A percentile compares a stretch with the other conserved stretches of the same genome.
These are phyloP conservation scores for Ameiurus melas DNA, from an alignment of 2,113 vertebrate species.

Conservation along the genomic window DNA sequence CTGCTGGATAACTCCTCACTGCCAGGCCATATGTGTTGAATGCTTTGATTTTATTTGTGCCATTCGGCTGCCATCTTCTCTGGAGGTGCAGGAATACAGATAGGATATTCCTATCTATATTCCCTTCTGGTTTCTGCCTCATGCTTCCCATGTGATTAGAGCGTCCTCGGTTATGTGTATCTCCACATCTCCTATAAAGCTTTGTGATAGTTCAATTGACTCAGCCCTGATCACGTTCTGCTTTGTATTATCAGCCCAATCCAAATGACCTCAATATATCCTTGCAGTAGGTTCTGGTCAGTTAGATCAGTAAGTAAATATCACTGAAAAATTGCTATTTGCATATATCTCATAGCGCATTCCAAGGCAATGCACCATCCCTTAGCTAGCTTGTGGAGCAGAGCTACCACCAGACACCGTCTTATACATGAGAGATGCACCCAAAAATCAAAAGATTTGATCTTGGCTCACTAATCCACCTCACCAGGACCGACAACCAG, in stretches of 20 bases:
- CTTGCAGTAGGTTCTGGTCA: background rate
- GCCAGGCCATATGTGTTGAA: background rate
- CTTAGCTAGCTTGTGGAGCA: background rate
- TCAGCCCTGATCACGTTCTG: background rate
- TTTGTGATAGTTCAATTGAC: background rate
- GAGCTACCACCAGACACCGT: background rate
- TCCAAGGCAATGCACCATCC: too few species aligned
- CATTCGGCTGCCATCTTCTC: background rate
- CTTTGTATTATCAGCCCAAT: background rate
- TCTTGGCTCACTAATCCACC: background rate
- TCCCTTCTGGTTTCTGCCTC: background rate
- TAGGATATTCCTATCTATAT: background rate
- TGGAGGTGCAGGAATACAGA: background rate
- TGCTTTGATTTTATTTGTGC: background rate
- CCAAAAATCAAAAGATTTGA: background rate
- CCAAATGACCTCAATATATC: background rate
- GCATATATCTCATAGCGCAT: background rate
- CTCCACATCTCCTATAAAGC: background rate
- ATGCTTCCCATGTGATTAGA: background rate
- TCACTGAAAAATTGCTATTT: background rate
- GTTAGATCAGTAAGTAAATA: background rate
- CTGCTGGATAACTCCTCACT: background rate
- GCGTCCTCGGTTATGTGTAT: background rate
- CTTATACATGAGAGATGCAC: background rate
- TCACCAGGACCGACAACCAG: background rate